Evolutionary conservation across 2,797 vertebrate genomes (phyloP).

Genomic region (Bovichtus diacanthus): DNA sequence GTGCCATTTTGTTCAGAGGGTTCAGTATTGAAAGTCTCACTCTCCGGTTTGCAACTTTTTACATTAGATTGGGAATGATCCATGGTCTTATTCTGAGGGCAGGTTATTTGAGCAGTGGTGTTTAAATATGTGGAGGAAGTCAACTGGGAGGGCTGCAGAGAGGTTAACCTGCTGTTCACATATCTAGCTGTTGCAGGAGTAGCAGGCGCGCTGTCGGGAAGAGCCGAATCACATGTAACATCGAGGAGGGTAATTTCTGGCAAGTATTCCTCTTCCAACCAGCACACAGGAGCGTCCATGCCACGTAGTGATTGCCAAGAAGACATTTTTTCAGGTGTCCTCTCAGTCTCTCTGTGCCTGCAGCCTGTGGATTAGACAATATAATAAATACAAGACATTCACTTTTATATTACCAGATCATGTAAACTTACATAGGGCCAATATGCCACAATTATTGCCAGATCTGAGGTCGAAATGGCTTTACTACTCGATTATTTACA

Average conservation of each 20-base stretch:
- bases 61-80: conserved; percentile 8
- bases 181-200: conserved; percentile 13
- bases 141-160: not conserved
- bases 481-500: not conserved
- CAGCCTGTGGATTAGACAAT: conserved; percentile 25
- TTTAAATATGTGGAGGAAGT: not conserved
- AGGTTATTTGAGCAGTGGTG: not conserved
- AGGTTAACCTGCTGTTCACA: conserved; percentile 7
- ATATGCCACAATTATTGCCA: not conserved
- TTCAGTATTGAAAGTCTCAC: conserved; percentile 3
- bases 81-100: conserved; percentile 7
- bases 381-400: not conserved
- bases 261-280: conserved; percentile 59
- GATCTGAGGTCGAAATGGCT: not conserved
- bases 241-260: conserved; percentile 68
- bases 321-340: conserved; percentile 4
- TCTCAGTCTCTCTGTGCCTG: not conserved
- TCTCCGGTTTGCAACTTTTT: not conserved
- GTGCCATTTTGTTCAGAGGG: conserved; percentile 5
- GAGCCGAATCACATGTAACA: conserved; percentile 29
- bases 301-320: not conserved
- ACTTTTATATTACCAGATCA: not conserved
- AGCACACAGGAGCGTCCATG: not conserved
- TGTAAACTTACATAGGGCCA: not conserved
- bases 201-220: conserved; percentile 8